Evolutionary conservation across 2,113 vertebrate species (phyloP).

Genomic region (Pavo muticus): DNA sequence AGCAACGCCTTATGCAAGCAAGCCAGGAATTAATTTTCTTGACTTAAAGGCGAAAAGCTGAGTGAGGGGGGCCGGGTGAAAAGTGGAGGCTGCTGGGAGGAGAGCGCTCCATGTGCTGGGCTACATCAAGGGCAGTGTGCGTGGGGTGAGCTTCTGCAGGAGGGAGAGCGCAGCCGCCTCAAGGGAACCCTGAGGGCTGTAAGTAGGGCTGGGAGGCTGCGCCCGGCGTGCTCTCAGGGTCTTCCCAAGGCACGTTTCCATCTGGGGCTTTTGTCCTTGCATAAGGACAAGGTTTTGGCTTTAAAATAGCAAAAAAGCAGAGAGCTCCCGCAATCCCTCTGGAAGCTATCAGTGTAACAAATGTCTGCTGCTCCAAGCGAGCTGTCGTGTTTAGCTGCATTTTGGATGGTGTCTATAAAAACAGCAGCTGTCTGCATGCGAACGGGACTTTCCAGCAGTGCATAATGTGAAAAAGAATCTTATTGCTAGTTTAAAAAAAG

Average conservation of each 20-base stretch:
- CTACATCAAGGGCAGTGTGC: rapidly evolving
- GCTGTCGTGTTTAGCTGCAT: conserved; percentile 40
- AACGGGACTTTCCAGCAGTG: conserved; percentile 59
- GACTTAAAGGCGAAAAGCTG: neutral
- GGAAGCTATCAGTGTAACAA: conserved; percentile 31
- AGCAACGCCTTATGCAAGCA: neutral
- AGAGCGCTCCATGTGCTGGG: conserved; percentile 21
- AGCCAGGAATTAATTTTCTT: neutral
- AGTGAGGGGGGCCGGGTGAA: too few species aligned
- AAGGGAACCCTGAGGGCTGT: neutral
- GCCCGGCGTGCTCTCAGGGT: neutral
- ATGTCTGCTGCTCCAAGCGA: conserved; percentile 10
- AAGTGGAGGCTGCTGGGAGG: neutral
- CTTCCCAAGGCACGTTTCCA: neutral
- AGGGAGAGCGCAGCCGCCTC: neutral
- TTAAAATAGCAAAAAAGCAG: neutral
- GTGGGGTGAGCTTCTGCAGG: rapidly evolving
- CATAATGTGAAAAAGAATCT: conserved; percentile 65
- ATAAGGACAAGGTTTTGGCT: neutral
- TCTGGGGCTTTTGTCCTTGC: neutral
- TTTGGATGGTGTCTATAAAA: conserved; percentile 48
- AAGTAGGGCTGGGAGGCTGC: neutral
- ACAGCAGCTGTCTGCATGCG: conserved; percentile 59
- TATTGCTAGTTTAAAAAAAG: neutral
- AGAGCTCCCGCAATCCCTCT: neutral